phyloP scores from a whole-genome alignment of 2,888 invertebrate species.

The Cantharis flavilabris region DNA sequence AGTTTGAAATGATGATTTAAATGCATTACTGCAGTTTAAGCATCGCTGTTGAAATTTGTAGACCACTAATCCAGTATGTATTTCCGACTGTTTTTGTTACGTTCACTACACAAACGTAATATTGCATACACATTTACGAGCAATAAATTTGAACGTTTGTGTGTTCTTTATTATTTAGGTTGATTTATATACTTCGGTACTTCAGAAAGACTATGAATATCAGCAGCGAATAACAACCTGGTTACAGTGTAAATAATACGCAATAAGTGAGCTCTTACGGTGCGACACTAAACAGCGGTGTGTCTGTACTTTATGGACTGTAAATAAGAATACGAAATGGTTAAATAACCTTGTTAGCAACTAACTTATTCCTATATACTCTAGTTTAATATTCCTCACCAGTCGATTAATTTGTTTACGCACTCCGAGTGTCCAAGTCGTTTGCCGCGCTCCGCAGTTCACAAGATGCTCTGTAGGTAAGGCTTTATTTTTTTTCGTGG shows the following conservation, averaged over 20 bases:
- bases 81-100: slow-evolving; percentile 16
- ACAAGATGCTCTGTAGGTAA: not conserved
- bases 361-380: not conserved
- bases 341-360: slow-evolving; percentile 23
- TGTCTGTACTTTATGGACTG: slow-evolving; percentile 36
- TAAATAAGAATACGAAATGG: slow-evolving; percentile 31
- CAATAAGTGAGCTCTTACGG: slow-evolving; percentile 28
- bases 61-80: slow-evolving; percentile 9
- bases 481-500: not conserved
- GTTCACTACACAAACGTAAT: slow-evolving; percentile 35
- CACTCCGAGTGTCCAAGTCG: not conserved
- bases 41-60: slow-evolving; percentile 15
- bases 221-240: slow-evolving; percentile 29
- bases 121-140: slow-evolving; percentile 41
- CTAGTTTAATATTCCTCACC: not conserved
- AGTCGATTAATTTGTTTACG: not conserved
- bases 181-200: slow-evolving; percentile 35
- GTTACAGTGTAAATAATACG: slow-evolving; percentile 33
- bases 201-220: slow-evolving; percentile 30
- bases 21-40: slow-evolving; percentile 3
- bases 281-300: slow-evolving; percentile 33
- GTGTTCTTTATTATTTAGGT: slow-evolving; percentile 36
- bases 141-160: slow-evolving; percentile 43
- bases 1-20: not conserved
- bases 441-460: not conserved